These are phyloP conservation scores for Euschistus heros DNA, from an alignment of 1,140 invertebrate genomes.

Conservation along the genomic window DNA sequence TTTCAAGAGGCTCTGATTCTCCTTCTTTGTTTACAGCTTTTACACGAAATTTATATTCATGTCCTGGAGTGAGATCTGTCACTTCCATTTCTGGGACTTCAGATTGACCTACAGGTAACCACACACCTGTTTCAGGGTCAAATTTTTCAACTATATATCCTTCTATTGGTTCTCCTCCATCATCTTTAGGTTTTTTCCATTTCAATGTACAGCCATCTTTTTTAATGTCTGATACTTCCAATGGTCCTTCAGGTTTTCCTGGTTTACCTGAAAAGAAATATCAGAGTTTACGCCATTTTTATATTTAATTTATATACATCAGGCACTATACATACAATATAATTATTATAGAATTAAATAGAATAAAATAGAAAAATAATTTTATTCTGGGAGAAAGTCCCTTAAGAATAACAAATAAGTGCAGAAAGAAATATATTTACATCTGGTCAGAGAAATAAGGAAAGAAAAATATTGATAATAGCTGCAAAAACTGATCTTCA, in stretches of 20 bases:
- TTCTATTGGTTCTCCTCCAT: slow-evolving; percentile 91
- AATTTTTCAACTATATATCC: slow-evolving; percentile 93
- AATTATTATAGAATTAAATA: slow-evolving; percentile 6
- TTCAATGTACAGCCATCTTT: slow-evolving; percentile 91
- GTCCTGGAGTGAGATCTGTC: slow-evolving; percentile 76
- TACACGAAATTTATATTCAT: slow-evolving; percentile 96
- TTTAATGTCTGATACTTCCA: slow-evolving; percentile 89
- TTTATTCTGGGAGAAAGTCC: neutral
- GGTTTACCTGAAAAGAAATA: slow-evolving; percentile 61
- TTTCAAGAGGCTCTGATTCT: slow-evolving; percentile 92
- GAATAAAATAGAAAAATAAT: no score
- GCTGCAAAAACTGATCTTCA: no score
- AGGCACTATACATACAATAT: no score
- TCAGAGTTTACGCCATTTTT: neutral
- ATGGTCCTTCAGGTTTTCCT: slow-evolving; percentile 82
- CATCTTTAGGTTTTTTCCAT: slow-evolving; percentile 97
- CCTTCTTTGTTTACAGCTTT: slow-evolving; percentile 95
- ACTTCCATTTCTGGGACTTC: slow-evolving; percentile 77
- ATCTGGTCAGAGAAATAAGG: no score
- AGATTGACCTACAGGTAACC: slow-evolving; percentile 77
- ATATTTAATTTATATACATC: neutral
- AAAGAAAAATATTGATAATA: no score
- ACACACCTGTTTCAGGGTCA: slow-evolving; percentile 79
- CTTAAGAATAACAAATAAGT: no score
- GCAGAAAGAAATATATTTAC: no score